phyloP scores from a whole-genome alignment of 2,797 vertebrate species.

The Sorex maritimensis region DNA sequence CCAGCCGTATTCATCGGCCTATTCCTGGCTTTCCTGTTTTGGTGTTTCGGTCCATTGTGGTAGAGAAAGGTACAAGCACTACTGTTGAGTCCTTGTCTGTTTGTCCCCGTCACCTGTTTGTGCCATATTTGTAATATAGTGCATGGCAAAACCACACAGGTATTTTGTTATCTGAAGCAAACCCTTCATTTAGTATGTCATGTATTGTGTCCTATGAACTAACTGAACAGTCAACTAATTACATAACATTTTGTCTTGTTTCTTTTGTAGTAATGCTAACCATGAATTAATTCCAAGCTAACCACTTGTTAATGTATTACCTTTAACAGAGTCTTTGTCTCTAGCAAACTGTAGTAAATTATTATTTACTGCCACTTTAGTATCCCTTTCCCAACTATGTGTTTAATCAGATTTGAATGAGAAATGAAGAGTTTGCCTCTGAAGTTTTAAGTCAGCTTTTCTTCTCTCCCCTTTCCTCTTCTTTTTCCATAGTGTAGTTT shows the following conservation, averaged over 20 bases:
- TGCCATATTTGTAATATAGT: conserved; percentile 92
- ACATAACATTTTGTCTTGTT: conserved; percentile 90
- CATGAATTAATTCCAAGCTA: conserved; percentile 85
- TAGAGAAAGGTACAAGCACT: conserved; percentile 99
- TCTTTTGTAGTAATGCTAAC: conserved; percentile 90
- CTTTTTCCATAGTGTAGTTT: conserved; percentile 82
- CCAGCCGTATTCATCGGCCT: conserved; percentile 99
- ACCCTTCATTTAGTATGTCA: conserved; percentile 91
- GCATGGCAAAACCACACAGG: conserved; percentile 93
- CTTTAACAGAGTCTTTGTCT: conserved; percentile 88
- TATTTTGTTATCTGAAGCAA: conserved; percentile 89
- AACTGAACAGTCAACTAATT: conserved; percentile 90
- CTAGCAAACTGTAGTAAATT: conserved; percentile 88
- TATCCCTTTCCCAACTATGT: conserved; percentile 78
- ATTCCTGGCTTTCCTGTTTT: conserved; percentile 99
- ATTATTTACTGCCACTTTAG: conserved; percentile 85
- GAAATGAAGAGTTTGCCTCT: conserved; percentile 92
- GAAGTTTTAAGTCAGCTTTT: conserved; percentile 80
- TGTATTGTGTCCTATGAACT: conserved; percentile 84
- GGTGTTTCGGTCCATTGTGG: conserved; percentile 99
- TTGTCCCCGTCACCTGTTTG: conserved; percentile 93
- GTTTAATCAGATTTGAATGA: conserved; percentile 87
- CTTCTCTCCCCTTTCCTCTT: conserved; percentile 77
- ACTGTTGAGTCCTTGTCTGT: conserved; percentile 95
- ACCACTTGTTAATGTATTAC: conserved; percentile 85